Evolutionary conservation across 2,113 vertebrate genomes (phyloP).

Genomic region (Lepus timidus): DNA sequence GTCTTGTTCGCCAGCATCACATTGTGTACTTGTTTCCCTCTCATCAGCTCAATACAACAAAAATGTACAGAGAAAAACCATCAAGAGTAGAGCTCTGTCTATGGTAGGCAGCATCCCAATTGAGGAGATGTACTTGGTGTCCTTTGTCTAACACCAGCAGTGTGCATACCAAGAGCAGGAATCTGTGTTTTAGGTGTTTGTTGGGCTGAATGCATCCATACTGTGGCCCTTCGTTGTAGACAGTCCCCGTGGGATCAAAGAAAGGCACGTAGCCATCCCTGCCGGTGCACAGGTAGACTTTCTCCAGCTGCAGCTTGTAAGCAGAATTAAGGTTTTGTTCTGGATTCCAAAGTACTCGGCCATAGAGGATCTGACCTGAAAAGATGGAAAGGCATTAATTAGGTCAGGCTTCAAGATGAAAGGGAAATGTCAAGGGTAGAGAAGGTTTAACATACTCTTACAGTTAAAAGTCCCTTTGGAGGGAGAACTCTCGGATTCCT

Average conservation of each 20-base stretch:
- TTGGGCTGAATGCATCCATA: slow-evolving; percentile 99
- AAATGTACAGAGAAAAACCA: background rate
- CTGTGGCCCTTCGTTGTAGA: slow-evolving; percentile 98
- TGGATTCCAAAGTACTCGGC: slow-evolving; percentile 97
- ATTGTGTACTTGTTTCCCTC: background rate
- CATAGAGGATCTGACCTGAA: slow-evolving; percentile 96
- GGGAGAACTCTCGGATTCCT: background rate
- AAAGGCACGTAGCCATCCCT: slow-evolving; percentile 97
- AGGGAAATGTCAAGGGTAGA: background rate
- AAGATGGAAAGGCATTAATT: slow-evolving; percentile 13
- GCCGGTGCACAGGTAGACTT: slow-evolving; percentile 98
- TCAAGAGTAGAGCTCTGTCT: background rate
- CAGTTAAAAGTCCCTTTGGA: background rate
- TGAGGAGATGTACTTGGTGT: background rate
- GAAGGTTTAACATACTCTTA: background rate
- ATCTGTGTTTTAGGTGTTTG: slow-evolving; percentile 96
- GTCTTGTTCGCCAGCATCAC: background rate
- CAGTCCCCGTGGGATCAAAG: slow-evolving; percentile 96
- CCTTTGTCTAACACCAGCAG: background rate
- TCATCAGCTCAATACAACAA: background rate
- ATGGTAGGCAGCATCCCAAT: background rate
- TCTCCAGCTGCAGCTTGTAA: slow-evolving; percentile 97
- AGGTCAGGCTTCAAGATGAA: background rate
- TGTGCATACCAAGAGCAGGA: slow-evolving; percentile 94
- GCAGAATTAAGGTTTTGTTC: slow-evolving; percentile 97